phyloP scores from a whole-genome alignment of 1,140 invertebrate species.

The Tetramorium parvispinum region DNA sequence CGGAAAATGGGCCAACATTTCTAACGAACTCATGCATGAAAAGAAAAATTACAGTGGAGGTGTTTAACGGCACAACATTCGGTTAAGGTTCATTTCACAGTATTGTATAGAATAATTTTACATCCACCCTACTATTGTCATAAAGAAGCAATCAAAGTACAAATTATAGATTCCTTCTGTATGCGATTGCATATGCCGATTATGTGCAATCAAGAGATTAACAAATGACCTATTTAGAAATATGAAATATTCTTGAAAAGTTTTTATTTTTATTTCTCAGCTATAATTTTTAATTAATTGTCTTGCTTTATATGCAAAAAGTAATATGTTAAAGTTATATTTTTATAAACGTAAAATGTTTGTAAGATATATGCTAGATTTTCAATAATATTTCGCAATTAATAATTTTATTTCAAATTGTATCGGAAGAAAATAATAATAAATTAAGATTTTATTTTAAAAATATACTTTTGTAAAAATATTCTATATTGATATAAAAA shows the following conservation, averaged over 20 bases:
- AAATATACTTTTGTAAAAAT: background rate
- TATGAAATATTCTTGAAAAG: background rate
- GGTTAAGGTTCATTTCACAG: conserved; percentile 33
- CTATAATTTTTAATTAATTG: background rate
- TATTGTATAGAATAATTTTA: conserved; percentile 22
- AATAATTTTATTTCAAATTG: background rate
- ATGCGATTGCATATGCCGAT: conserved; percentile 10
- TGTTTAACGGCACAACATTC: background rate
- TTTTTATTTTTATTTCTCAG: background rate
- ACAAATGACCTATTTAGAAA: conserved; percentile 11
- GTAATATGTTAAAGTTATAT: background rate
- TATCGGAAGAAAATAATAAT: background rate
- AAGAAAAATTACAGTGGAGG: conserved; percentile 26
- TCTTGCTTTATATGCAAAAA: background rate
- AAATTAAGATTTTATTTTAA: background rate
- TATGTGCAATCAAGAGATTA: conserved; percentile 24
- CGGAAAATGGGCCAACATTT: conserved; percentile 53
- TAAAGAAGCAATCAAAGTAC: conserved; percentile 20
- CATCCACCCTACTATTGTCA: background rate
- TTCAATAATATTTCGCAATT: background rate
- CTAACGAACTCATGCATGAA: conserved; percentile 25
- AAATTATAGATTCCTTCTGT: conserved; percentile 17
- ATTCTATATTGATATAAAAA: background rate
- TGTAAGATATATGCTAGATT: background rate
- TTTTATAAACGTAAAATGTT: background rate